Evolutionary conservation across 2,113 vertebrate species (phyloP).

Genomic region (Neotragus moschatus): DNA sequence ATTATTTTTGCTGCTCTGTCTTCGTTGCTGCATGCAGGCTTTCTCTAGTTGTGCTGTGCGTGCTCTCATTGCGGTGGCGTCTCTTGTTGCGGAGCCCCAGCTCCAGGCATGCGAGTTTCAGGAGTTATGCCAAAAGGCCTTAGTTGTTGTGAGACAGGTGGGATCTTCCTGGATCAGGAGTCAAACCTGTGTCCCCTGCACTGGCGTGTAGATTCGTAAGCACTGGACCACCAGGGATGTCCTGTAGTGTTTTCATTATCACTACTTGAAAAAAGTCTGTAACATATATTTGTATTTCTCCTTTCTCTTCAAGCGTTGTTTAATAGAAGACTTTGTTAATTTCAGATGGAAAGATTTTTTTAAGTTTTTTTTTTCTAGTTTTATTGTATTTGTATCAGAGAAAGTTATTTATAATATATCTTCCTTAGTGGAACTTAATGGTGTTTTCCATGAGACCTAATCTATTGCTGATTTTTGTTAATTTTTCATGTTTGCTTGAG

Average conservation of each 20-base stretch:
- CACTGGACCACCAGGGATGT: neutral
- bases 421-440: neutral
- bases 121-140: neutral
- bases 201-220: neutral
- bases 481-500: neutral
- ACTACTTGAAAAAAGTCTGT: neutral
- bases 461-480: neutral
- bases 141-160: neutral
- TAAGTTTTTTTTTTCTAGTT: neutral
- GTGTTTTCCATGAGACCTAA: neutral
- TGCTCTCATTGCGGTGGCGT: neutral
- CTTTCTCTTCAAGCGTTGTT: neutral
- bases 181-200: neutral
- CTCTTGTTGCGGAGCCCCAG: neutral
- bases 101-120: neutral
- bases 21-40: neutral
- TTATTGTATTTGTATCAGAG: neutral
- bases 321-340: neutral
- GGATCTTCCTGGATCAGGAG: neutral
- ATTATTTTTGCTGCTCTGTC: neutral
- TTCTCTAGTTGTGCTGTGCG: neutral
- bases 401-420: neutral
- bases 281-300: neutral
- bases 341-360: neutral
- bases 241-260: neutral